Base-by-base conservation (phyloP, 2,113 vertebrate genomes). In the Melanocharis versteri region DNA sequence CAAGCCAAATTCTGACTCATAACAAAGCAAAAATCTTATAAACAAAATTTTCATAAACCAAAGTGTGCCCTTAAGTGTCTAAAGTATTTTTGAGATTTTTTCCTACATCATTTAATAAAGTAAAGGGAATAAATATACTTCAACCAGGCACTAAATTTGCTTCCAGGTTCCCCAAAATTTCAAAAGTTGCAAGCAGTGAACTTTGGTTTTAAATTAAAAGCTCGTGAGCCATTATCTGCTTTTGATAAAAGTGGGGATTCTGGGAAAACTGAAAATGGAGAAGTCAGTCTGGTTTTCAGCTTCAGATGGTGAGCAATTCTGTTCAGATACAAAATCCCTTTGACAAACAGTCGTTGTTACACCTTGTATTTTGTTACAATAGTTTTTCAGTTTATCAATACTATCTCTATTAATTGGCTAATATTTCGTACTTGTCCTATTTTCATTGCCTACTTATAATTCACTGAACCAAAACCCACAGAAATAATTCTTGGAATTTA, bases 361-460 rank as follows among this genome's bases (percentile, higher is more conserved):
- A 27, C 48, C 54, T 30, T 69, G 42, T 42, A 39, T 79, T 94
- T 75, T 92, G 33, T 86, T 77, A 80, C 18, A 14, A 62, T 58
- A 91, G 64, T 93, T 93, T 69, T 83, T 93, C 87, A 53, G 40
- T 47, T 82, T 89, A 84, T 91, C 7, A 60, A 96, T 66, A 87
- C 62, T 62, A 56, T 61, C 45, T n/a, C 81, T 66, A 17, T 39
- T 81, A 48, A 56, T 18, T 77, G 57, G 56, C 54, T 96, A 91
- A 89, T 96, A 94, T 94, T 90, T 96, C 89, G 68, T 86, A 90
- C 87, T 83, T 94, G 91, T 86, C 89, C 95, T 87, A 89, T 92
- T 97, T 97, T 94, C 95, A 96, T 92, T 90, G 84, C 82, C 93
- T 91, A 50, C 93, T 96, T 97, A 97, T 97, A 97, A 97, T 75